Evolutionary conservation across 2,888 invertebrate genomes (phyloP).

Genomic region (Phyllotreta striolata): DNA sequence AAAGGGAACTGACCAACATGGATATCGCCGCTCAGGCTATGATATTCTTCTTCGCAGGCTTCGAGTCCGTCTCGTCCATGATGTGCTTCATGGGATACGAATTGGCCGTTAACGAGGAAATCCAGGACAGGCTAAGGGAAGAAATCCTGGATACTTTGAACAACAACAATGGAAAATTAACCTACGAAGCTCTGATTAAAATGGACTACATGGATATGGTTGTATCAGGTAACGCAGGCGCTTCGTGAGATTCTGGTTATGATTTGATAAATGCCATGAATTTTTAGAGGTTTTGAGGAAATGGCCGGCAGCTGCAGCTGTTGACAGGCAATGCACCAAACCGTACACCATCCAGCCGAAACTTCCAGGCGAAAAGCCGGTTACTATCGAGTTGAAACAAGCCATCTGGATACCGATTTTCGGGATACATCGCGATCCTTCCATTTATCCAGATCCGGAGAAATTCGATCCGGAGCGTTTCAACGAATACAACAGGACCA

Average conservation of each 20-base stretch:
- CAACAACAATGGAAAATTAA: constrained; percentile 53
- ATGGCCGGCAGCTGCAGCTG: constrained; percentile 46
- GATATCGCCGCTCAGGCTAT: constrained; percentile 66
- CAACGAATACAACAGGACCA: constrained; percentile 56
- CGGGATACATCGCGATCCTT: constrained; percentile 50
- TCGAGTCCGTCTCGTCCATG: constrained; percentile 62
- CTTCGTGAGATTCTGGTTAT: too few species aligned
- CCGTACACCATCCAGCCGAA: constrained; percentile 55
- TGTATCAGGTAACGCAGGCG: constrained; percentile 39
- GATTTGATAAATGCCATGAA: too few species aligned
- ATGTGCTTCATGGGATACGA: constrained; percentile 66
- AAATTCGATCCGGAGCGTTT: constrained; percentile 66
- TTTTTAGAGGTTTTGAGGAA: constrained; percentile 41
- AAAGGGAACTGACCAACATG: constrained; percentile 38
- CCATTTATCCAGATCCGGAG: constrained; percentile 64
- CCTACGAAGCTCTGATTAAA: constrained; percentile 60
- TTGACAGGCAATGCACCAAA: constrained; percentile 63
- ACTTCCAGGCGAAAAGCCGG: constrained; percentile 39
- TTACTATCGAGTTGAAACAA: constrained; percentile 22
- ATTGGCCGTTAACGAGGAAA: constrained; percentile 66
- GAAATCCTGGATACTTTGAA: constrained; percentile 64
- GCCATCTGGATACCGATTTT: constrained; percentile 46
- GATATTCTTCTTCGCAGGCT: constrained; percentile 64
- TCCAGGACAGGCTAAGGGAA: constrained; percentile 64
- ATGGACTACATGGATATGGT: constrained; percentile 67